These are phyloP conservation scores for Idris sp. DNA, from an alignment of 1,140 invertebrate species.

Conservation along the genomic window DNA sequence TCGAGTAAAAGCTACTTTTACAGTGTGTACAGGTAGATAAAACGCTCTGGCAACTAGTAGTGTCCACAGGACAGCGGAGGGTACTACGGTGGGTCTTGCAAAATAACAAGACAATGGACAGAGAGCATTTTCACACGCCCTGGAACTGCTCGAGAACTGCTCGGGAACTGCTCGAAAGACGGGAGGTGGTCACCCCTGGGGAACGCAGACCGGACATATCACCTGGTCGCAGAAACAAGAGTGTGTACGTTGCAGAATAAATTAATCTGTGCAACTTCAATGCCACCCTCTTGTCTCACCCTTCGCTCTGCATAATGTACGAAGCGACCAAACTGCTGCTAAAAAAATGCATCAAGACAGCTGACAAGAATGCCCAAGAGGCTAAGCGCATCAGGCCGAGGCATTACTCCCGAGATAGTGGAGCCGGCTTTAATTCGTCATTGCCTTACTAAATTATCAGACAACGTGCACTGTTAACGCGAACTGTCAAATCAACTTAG, in stretches of 20 bases:
- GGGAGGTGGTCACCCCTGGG: slow-evolving; percentile 65
- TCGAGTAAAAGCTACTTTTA: slow-evolving; percentile 60
- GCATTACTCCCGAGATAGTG: slow-evolving; percentile 22
- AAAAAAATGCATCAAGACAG: slow-evolving; percentile 53
- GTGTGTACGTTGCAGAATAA: slow-evolving; percentile 68
- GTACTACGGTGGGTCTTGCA: slow-evolving; percentile 51
- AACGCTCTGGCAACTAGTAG: slow-evolving; percentile 48
- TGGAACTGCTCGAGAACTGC: slow-evolving; percentile 28
- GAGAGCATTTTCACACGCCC: slow-evolving; percentile 71
- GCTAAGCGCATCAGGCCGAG: slow-evolving; percentile 29
- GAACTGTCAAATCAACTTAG: slow-evolving; percentile 11
- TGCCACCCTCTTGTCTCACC: slow-evolving; percentile 63
- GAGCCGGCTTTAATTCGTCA: slow-evolving; percentile 28
- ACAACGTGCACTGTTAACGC: background rate
- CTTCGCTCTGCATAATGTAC: slow-evolving; percentile 53
- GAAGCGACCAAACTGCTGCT: slow-evolving; percentile 27
- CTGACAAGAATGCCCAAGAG: slow-evolving; percentile 63
- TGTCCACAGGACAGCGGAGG: slow-evolving; percentile 49
- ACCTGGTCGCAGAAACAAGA: slow-evolving; percentile 69
- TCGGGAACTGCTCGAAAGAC: slow-evolving; percentile 36
- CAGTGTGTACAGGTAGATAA: slow-evolving; percentile 57
- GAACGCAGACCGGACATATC: slow-evolving; percentile 68
- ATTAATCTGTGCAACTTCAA: slow-evolving; percentile 67
- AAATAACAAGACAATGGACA: slow-evolving; percentile 67
- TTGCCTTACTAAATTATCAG: slow-evolving; percentile 29